A percentile compares a stretch with the other conserved stretches of the same genome.
Conservation (phyloP, 2,113 vertebrate genomes). For the Macrotus californicus region DNA sequence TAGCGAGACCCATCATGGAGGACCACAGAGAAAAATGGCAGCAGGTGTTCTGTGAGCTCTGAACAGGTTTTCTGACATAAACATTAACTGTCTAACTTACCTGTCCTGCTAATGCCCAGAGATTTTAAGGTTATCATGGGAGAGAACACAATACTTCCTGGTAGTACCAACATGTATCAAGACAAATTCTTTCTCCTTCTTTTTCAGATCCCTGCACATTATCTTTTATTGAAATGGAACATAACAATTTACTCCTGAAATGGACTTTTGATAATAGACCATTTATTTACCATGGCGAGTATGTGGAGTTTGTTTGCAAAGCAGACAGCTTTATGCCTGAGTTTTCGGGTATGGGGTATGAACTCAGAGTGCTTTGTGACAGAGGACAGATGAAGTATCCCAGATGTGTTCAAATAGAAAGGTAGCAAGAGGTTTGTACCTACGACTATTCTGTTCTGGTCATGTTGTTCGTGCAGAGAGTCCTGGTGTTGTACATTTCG, state of each 20-base stretch:
- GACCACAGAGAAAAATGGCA: background rate
- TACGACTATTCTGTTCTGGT: background rate
- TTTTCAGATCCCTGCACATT: constrained; percentile 79
- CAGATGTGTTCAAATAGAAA: constrained; percentile 63
- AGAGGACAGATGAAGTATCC: constrained; percentile 75
- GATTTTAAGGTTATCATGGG: background rate
- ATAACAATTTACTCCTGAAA: constrained; percentile 78
- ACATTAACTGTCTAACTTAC: background rate
- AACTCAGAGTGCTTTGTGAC: constrained; percentile 78
- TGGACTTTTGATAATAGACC: constrained; percentile 73
- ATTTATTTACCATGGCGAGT: constrained; percentile 80
- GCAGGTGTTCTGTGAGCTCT: background rate
- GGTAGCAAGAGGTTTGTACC: constrained; percentile 38
- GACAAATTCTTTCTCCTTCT: background rate
- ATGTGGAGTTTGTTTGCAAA: constrained; percentile 79
- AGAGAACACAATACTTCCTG: background rate
- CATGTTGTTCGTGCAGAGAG: background rate
- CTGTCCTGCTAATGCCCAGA: background rate
- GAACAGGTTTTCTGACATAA: background rate
- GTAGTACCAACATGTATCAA: background rate
- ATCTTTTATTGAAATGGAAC: constrained; percentile 78
- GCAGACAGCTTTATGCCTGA: constrained; percentile 47
- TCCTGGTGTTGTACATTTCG: background rate
- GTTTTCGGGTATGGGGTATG: constrained; percentile 26
- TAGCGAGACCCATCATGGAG: background rate